A percentile compares a stretch with the other conserved stretches of the same genome.
These are phyloP conservation scores for Galago senegalensis DNA, from an alignment of 2,797 vertebrate species.

Conservation along the genomic window DNA sequence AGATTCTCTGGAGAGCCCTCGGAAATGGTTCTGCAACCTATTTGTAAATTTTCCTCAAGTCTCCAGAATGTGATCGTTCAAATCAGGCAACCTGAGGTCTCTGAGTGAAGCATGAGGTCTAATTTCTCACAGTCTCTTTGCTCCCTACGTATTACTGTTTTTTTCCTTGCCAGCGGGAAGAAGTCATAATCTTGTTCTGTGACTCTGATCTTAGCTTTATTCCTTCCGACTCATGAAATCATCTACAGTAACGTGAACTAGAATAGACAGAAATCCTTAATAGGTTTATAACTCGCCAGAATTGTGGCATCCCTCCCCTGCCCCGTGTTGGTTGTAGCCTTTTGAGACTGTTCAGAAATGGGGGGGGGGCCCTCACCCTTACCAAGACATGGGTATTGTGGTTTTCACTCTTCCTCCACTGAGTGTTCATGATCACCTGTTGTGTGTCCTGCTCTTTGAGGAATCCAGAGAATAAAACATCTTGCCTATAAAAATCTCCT, in stretches of 20 bases:
- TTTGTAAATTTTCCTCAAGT: slow-evolving; percentile 37
- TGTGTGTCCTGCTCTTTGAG: not conserved
- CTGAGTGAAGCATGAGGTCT: not conserved
- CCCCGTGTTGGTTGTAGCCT: not conserved
- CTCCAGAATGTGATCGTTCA: not conserved
- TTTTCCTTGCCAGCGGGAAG: not conserved
- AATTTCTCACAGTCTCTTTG: not conserved
- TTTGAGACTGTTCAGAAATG: not conserved
- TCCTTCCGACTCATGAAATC: slow-evolving; percentile 38
- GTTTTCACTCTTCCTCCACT: not conserved
- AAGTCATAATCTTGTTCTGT: not conserved
- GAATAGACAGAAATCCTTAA: not conserved
- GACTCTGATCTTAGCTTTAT: slow-evolving; percentile 1
- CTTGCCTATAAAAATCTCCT: not conserved
- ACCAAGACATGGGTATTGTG: not conserved
- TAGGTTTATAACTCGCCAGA: not conserved
- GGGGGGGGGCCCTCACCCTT: not conserved
- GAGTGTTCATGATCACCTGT: not conserved
- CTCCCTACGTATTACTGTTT: not conserved
- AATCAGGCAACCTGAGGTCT: not conserved
- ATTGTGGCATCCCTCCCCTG: not conserved
- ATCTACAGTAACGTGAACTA: slow-evolving; percentile 10
- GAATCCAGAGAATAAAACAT: slow-evolving; percentile 19
- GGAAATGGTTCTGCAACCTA: not conserved
- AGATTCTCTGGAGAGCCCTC: slow-evolving; percentile 35